Base-by-base conservation (phyloP, 2,797 vertebrate genomes). In the Myripristis jacobus region DNA sequence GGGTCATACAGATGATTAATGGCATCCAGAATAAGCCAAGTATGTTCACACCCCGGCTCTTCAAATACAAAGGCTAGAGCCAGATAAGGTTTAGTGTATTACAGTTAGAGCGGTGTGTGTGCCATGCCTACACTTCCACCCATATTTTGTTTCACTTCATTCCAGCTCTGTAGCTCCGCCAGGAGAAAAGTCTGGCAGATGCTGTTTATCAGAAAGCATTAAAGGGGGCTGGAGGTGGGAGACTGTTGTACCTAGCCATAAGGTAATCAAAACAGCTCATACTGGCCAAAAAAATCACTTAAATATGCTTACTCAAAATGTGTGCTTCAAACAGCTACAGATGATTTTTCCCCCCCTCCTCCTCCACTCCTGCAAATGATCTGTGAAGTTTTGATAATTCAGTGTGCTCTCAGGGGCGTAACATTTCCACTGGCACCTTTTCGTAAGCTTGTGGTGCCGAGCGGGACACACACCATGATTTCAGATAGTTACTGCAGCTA, bases 391-490 rank as follows among this genome's bases (percentile, higher is more conserved):
- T 79, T 53, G 69, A 75, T 62, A 64, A 66, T 51, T 67, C 47
- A 18, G n/a, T 75, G 38, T 18, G 55, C 75, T 81, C 74, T 73
- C 19, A 1, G 43, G 43, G 59, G 71, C 61, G n/a, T n/a, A 19
- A 63, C 47, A 31, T 63, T 69, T 73, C 71, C 76, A 70, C 22
- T 34, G 56, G 56, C 67, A 61, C 56, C 59, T 59, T 65, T 65
- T 41, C 12, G 13, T 13, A 41, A 19, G 63, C 73, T 66, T 6
- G 15, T 27, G 46, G 10, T 55, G 62, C 70, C 1, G 34, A 68
- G 31, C 5, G 15, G 19, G 63, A 18, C 29, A 50, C 47, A n/a
- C 47, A 6, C 3, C 53, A 4, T 22, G 38, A 47, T 48, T 25
- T 53, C 50, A n/a, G 19, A 63, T 36, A 5, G 6, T 36, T 58